Percentiles rank a stretch among this genome's conserved stretches.
phyloP scores from a whole-genome alignment of 2,113 vertebrate genomes.

The Sphaerodactylus townsendi region DNA sequence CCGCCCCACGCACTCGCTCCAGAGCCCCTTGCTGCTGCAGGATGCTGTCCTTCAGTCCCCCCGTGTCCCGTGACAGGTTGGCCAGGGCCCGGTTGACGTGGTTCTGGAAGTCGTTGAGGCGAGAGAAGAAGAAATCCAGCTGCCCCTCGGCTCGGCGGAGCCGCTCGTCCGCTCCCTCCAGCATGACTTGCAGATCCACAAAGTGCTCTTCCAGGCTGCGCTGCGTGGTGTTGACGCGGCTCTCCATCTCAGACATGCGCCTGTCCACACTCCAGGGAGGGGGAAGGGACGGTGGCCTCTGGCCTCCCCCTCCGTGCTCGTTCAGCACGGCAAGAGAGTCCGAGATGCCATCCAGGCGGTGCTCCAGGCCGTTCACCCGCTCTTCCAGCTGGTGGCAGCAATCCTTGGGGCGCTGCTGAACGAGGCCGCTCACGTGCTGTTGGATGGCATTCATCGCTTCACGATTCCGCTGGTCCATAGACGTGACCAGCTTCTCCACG shows the following conservation, averaged over 20 bases:
- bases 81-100: conserved; percentile 51
- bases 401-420: conserved; percentile 49
- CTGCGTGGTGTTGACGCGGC: conserved; percentile 80
- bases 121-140: conserved; percentile 41
- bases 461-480: conserved; percentile 81
- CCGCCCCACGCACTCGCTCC: conserved; percentile 64
- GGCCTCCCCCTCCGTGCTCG: conserved; percentile 52
- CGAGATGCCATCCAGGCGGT: conserved; percentile 70
- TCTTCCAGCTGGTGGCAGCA: conserved; percentile 75
- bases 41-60: conserved; percentile 67
- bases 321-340: conserved; percentile 74
- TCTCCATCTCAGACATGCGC: conserved; percentile 81
- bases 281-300: conserved; percentile 39
- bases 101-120: conserved; percentile 18
- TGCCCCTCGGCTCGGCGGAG: conserved; percentile 72
- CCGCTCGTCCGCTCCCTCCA: conserved; percentile 47
- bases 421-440: conserved; percentile 64
- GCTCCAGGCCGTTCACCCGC: conserved; percentile 72
- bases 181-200: conserved; percentile 1
- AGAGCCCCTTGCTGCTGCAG: conserved; percentile 63
- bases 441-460: conserved; percentile 74
- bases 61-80: conserved; percentile 75
- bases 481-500: conserved; percentile 83
- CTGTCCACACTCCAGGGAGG: conserved; percentile 73
- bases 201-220: conserved; percentile 77